Evolutionary conservation across 92 coral and sea anemone species (phyloP).

Genomic region (Nematostella vectensis): DNA sequence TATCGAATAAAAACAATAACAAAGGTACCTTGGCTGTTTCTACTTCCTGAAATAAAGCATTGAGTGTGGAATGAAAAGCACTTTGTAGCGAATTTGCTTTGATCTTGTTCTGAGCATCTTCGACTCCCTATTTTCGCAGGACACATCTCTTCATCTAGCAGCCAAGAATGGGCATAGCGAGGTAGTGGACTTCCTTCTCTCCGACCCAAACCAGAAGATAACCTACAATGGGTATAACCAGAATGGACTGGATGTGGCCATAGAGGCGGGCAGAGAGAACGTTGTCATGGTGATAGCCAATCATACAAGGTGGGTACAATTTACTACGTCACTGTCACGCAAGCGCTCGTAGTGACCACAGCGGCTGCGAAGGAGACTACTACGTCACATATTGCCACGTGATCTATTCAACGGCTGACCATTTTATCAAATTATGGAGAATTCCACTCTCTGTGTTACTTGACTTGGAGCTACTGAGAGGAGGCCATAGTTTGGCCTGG

Average conservation of each 20-base stretch:
- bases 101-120: background rate
- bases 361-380: no score
- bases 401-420: background rate
- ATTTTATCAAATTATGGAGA: no score
- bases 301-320: conserved; percentile 44
- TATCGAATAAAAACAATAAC: no score
- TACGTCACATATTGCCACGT: background rate
- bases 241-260: conserved; percentile 78
- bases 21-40: no score
- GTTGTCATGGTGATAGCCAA: conserved; percentile 55
- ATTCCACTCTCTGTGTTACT: no score
- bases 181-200: conserved; percentile 46
- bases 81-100: no score
- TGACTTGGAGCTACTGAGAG: no score
- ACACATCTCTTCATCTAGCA: conserved; percentile 77
- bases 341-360: no score
- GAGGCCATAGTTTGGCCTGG: no score
- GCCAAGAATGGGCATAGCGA: conserved; percentile 72
- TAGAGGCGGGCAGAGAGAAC: conserved; percentile 54
- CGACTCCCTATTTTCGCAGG: conserved; percentile 25
- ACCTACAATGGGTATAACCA: conserved; percentile 76
- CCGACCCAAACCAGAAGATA: conserved; percentile 58
- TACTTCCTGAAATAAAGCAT: no score
- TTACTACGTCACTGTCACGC: no score
- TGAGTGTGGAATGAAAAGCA: no score